Conservation (phyloP, 2,888 invertebrate genomes). For the Miltochrista miniata region DNA sequence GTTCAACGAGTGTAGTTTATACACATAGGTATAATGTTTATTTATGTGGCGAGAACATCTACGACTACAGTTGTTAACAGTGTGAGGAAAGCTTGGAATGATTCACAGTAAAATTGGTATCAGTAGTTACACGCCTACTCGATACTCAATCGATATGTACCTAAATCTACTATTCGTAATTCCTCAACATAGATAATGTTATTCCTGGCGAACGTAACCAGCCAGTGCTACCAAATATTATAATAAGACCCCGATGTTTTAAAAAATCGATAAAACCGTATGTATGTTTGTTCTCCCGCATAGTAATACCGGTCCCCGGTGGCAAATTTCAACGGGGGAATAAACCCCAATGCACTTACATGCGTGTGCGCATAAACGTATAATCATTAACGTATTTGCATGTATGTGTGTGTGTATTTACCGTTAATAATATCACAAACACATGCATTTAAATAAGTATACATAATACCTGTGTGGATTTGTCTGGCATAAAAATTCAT, state of each 20-base stretch:
- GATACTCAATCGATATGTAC: conserved; percentile 42
- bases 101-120: conserved; percentile 49
- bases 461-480: conserved; percentile 40
- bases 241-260: conserved; percentile 39
- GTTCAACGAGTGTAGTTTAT: conserved; percentile 40
- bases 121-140: conserved; percentile 17
- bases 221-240: conserved; percentile 50
- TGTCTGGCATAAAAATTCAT: not conserved
- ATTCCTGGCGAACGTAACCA: conserved; percentile 24
- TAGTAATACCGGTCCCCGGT: conserved; percentile 52
- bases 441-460: too few species aligned
- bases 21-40: conserved; percentile 50
- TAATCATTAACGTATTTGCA: conserved; percentile 57
- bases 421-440: conserved; percentile 68
- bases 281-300: conserved; percentile 64
- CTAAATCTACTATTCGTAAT: conserved; percentile 29
- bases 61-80: conserved; percentile 45
- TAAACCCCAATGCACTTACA: conserved; percentile 55
- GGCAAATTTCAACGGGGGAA: conserved; percentile 58
- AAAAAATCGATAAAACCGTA: conserved; percentile 57
- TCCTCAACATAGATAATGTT: conserved; percentile 36
- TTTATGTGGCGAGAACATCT: conserved; percentile 50
- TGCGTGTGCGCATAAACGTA: conserved; percentile 62
- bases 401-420: conserved; percentile 38
- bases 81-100: conserved; percentile 49